Percentiles rank a stretch among this genome's conserved stretches.
Conservation (phyloP, 1,140 invertebrate species). For the Piezodorus guildinii region DNA sequence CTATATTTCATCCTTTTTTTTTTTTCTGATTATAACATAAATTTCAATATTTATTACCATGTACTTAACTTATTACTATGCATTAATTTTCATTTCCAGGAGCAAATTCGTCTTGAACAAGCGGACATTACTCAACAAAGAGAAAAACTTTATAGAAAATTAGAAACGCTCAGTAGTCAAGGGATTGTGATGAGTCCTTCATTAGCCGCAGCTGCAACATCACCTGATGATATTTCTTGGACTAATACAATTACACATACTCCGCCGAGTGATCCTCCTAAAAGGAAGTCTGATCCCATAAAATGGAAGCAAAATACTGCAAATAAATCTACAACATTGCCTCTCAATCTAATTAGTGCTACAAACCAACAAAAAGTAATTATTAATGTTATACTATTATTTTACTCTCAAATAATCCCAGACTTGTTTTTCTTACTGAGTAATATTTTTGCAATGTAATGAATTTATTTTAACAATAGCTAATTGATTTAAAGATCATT, state of each 20-base stretch:
- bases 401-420: neutral
- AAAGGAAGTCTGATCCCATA: constrained; percentile 29
- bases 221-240: constrained; percentile 14
- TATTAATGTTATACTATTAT: neutral
- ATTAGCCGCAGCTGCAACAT: constrained; percentile 23
- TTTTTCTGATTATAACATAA: neutral
- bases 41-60: too few relatives aligned
- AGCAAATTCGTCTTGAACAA: constrained; percentile 59
- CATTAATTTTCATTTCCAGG: constrained; percentile 32
- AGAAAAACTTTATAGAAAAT: constrained; percentile 70
- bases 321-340: constrained; percentile 35
- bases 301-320: constrained; percentile 30
- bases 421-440: too few relatives aligned
- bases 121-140: constrained; percentile 72
- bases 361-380: constrained; percentile 67
- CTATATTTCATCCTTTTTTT: neutral
- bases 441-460: too few relatives aligned
- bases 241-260: constrained; percentile 26
- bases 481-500: too few relatives aligned
- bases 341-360: constrained; percentile 64
- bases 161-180: constrained; percentile 63
- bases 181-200: constrained; percentile 42
- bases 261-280: constrained; percentile 27
- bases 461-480: too few relatives aligned
- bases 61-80: too few relatives aligned